Evolutionary conservation across 2,888 invertebrate genomes (phyloP).

Genomic region (Sepiola atlantica): DNA sequence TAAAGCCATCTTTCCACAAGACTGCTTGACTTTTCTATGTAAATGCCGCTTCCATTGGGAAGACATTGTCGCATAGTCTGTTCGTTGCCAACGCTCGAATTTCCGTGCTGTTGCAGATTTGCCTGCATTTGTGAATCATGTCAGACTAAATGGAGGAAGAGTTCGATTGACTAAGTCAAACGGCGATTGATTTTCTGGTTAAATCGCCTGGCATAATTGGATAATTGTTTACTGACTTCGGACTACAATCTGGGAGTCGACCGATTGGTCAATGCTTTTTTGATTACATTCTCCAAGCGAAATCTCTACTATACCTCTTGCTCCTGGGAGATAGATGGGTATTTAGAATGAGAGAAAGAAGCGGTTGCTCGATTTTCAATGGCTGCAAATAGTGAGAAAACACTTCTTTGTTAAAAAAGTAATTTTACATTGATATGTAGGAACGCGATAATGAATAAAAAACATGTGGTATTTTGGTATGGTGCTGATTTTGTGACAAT

Average conservation of each 20-base stretch:
- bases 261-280: neutral
- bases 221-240: neutral
- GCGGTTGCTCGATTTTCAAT: too few species aligned
- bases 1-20: neutral
- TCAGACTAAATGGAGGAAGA: neutral
- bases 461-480: too few species aligned
- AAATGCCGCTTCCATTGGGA: neutral
- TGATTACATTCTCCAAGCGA: neutral
- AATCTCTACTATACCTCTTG: too few species aligned
- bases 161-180: neutral
- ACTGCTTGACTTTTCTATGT: neutral
- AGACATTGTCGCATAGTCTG: neutral
- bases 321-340: too few species aligned
- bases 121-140: neutral
- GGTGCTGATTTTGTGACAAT: too few species aligned
- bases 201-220: neutral
- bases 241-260: neutral
- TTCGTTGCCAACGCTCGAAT: neutral
- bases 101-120: neutral
- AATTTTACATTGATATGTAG: too few species aligned
- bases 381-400: too few species aligned
- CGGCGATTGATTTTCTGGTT: neutral
- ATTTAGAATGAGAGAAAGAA: too few species aligned
- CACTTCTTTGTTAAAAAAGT: too few species aligned
- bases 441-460: too few species aligned